phyloP scores from a whole-genome alignment of 2,797 vertebrate genomes.

The Enteromius fasciolatus region DNA sequence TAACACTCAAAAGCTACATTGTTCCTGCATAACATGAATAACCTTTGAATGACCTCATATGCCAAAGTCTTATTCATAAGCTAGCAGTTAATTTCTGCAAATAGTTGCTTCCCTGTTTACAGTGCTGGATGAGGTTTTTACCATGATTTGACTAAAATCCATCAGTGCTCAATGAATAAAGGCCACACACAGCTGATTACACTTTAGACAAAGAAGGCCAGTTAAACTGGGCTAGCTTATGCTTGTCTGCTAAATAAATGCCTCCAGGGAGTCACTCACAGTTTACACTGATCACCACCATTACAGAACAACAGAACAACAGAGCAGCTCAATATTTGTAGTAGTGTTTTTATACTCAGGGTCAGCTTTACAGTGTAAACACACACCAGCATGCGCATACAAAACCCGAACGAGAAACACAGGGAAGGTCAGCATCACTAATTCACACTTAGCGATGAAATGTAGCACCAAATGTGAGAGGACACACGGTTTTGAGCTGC shows the following conservation, averaged over 20 bases:
- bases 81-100: constrained; percentile 8
- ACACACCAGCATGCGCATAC: constrained; percentile 5
- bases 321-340: constrained; percentile 13
- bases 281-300: constrained; percentile 21
- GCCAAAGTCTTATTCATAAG: background rate
- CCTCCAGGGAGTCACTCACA: constrained; percentile 6
- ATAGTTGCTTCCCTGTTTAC: background rate
- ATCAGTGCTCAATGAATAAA: constrained; percentile 9
- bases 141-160: constrained; percentile 37
- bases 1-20: background rate
- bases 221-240: constrained; percentile 19
- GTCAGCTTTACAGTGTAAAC: constrained; percentile 34
- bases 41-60: background rate
- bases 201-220: constrained; percentile 32
- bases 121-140: constrained; percentile 5
- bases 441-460: constrained; percentile 33
- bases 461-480: constrained; percentile 26
- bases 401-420: background rate
- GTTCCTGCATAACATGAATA: background rate
- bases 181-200: constrained; percentile 36
- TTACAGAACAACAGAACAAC: constrained; percentile 26
- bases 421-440: constrained; percentile 2
- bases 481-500: background rate
- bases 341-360: constrained; percentile 6
- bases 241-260: constrained; percentile 37